Base-by-base conservation (phyloP, 2,113 vertebrate species). In the Irena cyanogastra region DNA sequence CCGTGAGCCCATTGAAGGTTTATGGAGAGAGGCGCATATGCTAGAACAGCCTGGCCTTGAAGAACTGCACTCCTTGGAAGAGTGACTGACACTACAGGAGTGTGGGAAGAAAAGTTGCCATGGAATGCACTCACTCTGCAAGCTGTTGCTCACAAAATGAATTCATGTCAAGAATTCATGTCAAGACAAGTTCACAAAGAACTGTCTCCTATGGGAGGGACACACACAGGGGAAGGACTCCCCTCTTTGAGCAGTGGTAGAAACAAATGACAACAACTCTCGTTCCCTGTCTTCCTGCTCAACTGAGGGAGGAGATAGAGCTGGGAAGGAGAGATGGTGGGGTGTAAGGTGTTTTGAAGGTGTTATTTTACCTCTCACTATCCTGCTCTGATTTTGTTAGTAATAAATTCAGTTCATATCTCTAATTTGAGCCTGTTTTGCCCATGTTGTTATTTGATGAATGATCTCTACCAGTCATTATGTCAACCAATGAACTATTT, bases 71-170 rank as follows among this genome's bases (percentile, higher is more conserved):
- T 14, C 7, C 4, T 1, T 15, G 37, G 61, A 35, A 68, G 11
- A 59, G 11, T 35, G 22, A 22, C 11, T 3, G 3, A 22, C n/a
- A 9, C 8, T 10, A 4, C 24, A 57, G 6, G 19, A 35, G 10
- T 26, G n/a, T 20, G 20, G 11, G 52, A 65, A 75, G 42, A 56
- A 6, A 10, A 20, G 16, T 30, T 56, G 11, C 35, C 8, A 30
- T 41, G 50, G 8, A 30, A 41, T 26, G 13, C 31, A 50, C 13
- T 31, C 9, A 30, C 0, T 1, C 3, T 26, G 31, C 13, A 3
- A 49, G 21, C 20, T 30, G 16, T 9, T 57, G 42, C 13, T 35
- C 16, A 5, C 49, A 26, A 35, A 16, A 50, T 24, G 13, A 28
- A 42, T 16, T 65, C 19, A 65, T 1, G 1, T 24, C 10, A 56